These are phyloP conservation scores for Oreochromis aureus DNA, from an alignment of 2,113 vertebrate genomes.

Conservation along the genomic window DNA sequence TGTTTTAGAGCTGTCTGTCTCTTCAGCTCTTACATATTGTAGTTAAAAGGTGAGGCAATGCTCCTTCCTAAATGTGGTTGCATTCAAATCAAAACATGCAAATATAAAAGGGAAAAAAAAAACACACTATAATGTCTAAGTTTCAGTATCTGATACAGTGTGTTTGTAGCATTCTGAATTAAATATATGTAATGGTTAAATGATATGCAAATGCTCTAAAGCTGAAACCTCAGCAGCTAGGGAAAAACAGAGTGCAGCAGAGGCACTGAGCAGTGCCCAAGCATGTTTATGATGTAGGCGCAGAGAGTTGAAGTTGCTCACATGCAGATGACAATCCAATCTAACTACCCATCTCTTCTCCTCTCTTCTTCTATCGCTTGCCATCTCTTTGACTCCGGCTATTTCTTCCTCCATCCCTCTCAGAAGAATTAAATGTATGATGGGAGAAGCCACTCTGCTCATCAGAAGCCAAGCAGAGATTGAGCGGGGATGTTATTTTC, in stretches of 20 bases:
- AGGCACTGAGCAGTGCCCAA: not conserved
- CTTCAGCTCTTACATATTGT: not conserved
- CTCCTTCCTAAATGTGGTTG: not conserved
- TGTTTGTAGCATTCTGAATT: not conserved
- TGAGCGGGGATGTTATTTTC: constrained; percentile 32
- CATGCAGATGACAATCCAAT: constrained; percentile 27
- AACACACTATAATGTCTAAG: not conserved
- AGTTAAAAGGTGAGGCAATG: not conserved
- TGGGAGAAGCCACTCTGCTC: constrained; percentile 12
- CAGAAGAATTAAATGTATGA: constrained; percentile 26
- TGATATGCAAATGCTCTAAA: not conserved
- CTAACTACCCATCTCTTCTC: not conserved
- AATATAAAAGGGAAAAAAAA: not conserved
- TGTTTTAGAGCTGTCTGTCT: not conserved
- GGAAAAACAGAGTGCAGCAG: not conserved
- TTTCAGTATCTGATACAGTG: not conserved
- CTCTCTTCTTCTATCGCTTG: not conserved
- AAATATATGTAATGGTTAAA: not conserved
- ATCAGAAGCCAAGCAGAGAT: constrained; percentile 28
- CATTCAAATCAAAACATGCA: not conserved
- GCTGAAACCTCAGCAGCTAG: not conserved
- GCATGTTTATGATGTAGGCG: not conserved
- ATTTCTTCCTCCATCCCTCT: not conserved
- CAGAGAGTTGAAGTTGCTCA: constrained; percentile 18
- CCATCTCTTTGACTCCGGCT: not conserved